Conservation (phyloP, 1,140 invertebrate species). For the Leptonema lineaticorne region DNA sequence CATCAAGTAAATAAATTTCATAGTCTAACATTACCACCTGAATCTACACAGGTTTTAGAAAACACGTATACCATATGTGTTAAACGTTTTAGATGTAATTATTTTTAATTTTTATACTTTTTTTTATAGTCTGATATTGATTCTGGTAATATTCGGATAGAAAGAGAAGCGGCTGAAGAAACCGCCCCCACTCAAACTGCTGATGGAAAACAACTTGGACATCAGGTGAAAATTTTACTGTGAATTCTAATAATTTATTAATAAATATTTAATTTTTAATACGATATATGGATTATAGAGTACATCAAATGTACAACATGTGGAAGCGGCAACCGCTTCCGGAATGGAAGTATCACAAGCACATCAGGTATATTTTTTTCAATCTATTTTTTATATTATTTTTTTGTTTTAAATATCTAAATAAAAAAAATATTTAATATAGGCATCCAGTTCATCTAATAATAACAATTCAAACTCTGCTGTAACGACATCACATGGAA, state of each 20-base stretch:
- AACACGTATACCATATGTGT: too few species aligned
- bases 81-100: background rate
- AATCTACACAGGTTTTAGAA: conserved; percentile 52
- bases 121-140: conserved; percentile 7
- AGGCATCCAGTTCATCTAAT: conserved; percentile 35
- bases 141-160: background rate
- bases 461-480: conserved; percentile 38
- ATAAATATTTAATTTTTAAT: conserved; percentile 4
- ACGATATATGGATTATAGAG: background rate
- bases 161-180: background rate
- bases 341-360: background rate
- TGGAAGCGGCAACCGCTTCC: background rate
- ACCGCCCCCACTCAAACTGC: background rate
- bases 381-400: background rate
- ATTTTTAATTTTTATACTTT: background rate
- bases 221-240: background rate
- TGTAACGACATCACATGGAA: conserved; percentile 35
- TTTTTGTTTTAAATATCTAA: background rate
- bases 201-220: background rate
- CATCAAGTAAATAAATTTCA: conserved; percentile 45
- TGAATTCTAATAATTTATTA: background rate
- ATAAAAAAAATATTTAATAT: background rate
- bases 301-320: background rate
- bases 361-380: conserved; percentile 14
- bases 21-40: conserved; percentile 47